Percentiles rank a stretch among this genome's conserved stretches.
Evolutionary conservation across 1,140 invertebrate species (phyloP).

Genomic region (Acromyrmex echinatior): DNA sequence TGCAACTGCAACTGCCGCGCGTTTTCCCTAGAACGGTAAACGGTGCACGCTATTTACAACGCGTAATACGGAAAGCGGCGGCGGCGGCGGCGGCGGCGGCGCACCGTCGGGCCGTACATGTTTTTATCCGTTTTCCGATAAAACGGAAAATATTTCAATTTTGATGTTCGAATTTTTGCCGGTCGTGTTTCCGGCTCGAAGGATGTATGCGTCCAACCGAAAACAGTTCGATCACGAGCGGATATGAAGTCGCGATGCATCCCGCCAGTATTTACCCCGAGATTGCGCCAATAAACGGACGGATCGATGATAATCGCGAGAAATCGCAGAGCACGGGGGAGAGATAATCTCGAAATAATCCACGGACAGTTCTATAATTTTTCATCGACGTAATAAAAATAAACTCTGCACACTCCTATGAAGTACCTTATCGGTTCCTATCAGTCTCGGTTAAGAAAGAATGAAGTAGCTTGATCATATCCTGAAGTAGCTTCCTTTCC

Average conservation of each 20-base stretch:
- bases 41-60: slow-evolving; percentile 54
- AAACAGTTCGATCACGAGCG: slow-evolving; percentile 57
- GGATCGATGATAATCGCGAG: slow-evolving; percentile 47
- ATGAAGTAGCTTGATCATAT: no score
- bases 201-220: slow-evolving; percentile 45
- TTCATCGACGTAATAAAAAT: not conserved
- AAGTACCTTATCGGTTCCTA: no score
- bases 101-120: slow-evolving; percentile 17
- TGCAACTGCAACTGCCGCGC: slow-evolving; percentile 18
- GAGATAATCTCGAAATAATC: not conserved
- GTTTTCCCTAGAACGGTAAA: slow-evolving; percentile 32
- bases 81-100: not conserved
- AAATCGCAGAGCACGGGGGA: not conserved
- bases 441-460: no score
- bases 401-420: no score
- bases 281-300: slow-evolving; percentile 46
- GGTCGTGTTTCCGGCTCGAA: slow-evolving; percentile 49
- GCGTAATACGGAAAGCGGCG: slow-evolving; percentile 40
- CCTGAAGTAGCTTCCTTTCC: no score
- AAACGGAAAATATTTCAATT: slow-evolving; percentile 66
- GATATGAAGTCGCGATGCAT: slow-evolving; percentile 56
- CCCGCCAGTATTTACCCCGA: slow-evolving; percentile 37
- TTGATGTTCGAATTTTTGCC: slow-evolving; percentile 69
- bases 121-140: slow-evolving; percentile 64
- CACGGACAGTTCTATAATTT: no score